phyloP scores from a whole-genome alignment of 2,888 invertebrate species.

The Polylopha cassiicola region DNA sequence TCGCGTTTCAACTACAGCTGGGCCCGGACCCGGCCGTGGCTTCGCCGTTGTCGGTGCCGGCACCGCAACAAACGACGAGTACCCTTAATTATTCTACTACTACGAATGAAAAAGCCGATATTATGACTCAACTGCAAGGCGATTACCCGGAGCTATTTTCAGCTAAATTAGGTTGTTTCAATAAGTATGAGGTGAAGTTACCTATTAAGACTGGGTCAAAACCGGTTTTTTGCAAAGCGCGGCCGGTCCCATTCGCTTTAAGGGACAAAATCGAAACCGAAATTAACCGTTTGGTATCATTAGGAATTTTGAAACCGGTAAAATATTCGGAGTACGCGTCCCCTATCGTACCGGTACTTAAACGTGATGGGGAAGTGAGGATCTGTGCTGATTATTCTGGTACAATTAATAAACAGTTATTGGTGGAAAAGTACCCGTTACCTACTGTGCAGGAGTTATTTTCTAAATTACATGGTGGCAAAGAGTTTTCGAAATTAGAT shows the following conservation, averaged over 20 bases:
- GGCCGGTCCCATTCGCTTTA: not conserved
- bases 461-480: slow-evolving; percentile 6
- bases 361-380: not conserved
- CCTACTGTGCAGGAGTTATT: slow-evolving; percentile 2
- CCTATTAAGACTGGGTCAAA: not conserved
- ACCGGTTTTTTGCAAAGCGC: slow-evolving; percentile 17
- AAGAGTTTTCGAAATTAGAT: slow-evolving; percentile 7
- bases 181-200: slow-evolving; percentile 9
- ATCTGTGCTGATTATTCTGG: slow-evolving; percentile 7
- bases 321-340: not conserved
- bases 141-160: slow-evolving; percentile 2
- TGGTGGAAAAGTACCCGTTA: slow-evolving; percentile 6
- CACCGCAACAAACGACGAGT: no score
- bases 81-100: no score
- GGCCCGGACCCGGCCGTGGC: no score
- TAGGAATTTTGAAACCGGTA: no score
- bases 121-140: not conserved
- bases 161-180: slow-evolving; percentile 5
- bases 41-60: no score
- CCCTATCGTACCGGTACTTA: no score
- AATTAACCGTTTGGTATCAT: not conserved
- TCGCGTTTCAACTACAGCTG: no score
- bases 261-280: not conserved
- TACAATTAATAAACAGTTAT: slow-evolving; percentile 1
- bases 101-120: no score